Evolutionary conservation across 2,797 vertebrate species (phyloP), one percentile per base, ranked within the genome.

Genomic region (Pantherophis alleghaniensis): DNA sequence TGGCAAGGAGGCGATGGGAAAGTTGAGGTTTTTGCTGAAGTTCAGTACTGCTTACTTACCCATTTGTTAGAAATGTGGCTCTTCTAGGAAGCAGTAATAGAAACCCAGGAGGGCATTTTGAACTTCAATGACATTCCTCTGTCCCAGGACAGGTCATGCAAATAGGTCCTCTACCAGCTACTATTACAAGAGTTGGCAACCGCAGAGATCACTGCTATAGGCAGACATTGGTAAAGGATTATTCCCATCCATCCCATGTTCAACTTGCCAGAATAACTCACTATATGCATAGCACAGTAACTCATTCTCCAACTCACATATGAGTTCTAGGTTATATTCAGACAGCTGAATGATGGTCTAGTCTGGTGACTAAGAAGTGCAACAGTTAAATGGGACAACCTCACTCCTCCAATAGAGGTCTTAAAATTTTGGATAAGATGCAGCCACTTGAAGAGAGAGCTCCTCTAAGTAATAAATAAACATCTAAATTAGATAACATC

Each of bases 1-100:
- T 99, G 95, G 0, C 4, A 56, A 61, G 69, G 37, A 61, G 10
- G 47, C 2, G 32, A 42, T 59, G 92, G 66, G 42, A 83, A 14
- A 1, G 9, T 60, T 93, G 16, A 28, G 60, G 14, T 18, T 14
- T 47, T 2, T 37, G 13, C 20, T 28, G 86, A 24, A 24, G 89
- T 18, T 60, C 32, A 66, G n/a, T 12, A 18, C n/a, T 63, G 10
- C 32, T 61, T 66, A 20, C 2, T 69, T 66, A 22, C 26, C 24
- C 28, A n/a, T 59, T 37, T 20, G n/a, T 12, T 59, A 32, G 32
- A 24, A 88, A 56, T 22, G 16, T 57, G 3, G 7, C 16, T 10
- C 37, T 79, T 47, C 74, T 79, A 47, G n/a, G 18, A 88, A 57
- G n/a, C 7, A 42, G 32, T 6, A 5, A 13, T 22, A 59, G 87